A percentile compares a stretch with the other conserved stretches of the same genome.
These are phyloP conservation scores for Gymnopithys bicolor DNA, from an alignment of 2,797 vertebrate genomes.

Conservation along the genomic window DNA sequence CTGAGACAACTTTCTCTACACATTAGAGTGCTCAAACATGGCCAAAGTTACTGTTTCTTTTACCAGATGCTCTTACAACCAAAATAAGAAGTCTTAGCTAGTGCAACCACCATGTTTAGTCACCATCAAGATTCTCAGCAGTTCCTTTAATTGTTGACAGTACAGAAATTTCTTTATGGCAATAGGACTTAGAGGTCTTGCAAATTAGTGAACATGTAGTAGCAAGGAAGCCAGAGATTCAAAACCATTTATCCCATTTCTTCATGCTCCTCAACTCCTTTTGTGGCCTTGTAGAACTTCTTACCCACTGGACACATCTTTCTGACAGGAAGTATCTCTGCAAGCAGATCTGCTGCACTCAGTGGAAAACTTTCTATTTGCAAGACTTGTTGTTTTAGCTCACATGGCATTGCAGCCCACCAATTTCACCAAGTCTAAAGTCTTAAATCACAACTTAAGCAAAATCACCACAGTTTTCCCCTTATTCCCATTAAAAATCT, in stretches of 20 bases:
- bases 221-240: neutral
- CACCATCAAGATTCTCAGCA: neutral
- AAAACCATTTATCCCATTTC: neutral
- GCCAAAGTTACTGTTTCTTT: neutral
- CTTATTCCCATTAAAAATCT: conserved; percentile 16
- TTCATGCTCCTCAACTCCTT: neutral
- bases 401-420: neutral
- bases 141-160: neutral
- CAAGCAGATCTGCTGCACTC: neutral
- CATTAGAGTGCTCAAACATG: neutral
- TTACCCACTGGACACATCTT: neutral
- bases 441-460: neutral
- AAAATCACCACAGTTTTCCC: neutral
- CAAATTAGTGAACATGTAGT: neutral
- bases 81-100: neutral
- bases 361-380: neutral
- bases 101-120: neutral
- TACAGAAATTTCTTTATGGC: neutral
- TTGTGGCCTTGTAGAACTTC: neutral
- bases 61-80: neutral
- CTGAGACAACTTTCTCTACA: neutral
- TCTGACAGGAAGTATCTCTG: neutral
- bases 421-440: neutral
- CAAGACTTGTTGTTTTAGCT: neutral
- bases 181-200: neutral